Evolutionary conservation across 2,888 invertebrate species (phyloP).

Genomic region (Cerceris ruficornis): DNA sequence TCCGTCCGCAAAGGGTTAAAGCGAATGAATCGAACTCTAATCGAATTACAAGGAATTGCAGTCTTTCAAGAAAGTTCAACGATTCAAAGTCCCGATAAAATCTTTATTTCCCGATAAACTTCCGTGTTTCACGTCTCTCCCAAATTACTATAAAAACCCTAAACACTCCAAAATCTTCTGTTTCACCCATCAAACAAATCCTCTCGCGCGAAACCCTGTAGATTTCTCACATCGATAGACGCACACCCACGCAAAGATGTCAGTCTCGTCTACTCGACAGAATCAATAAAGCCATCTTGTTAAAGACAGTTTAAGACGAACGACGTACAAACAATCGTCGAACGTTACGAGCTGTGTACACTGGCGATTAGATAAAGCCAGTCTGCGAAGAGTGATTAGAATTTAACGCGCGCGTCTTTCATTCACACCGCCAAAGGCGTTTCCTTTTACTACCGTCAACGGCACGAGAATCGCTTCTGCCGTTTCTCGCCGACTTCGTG

Average conservation of each 20-base stretch:
- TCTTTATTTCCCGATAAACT: slow-evolving; percentile 64
- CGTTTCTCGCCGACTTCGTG: slow-evolving; percentile 13
- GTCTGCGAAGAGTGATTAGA: slow-evolving; percentile 60
- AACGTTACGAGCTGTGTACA: slow-evolving; percentile 40
- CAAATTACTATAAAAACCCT: too few species aligned
- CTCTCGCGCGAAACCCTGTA: too few species aligned
- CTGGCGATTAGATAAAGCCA: slow-evolving; percentile 43
- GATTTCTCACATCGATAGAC: too few species aligned
- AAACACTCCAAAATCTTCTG: too few species aligned
- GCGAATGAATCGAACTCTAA: slow-evolving; percentile 10
- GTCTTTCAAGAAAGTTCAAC: slow-evolving; percentile 50
- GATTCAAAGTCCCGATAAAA: slow-evolving; percentile 55
- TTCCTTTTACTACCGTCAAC: slow-evolving; percentile 43
- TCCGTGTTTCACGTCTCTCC: too few species aligned
- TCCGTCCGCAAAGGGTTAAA: too few species aligned
- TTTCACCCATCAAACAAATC: too few species aligned
- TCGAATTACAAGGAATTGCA: slow-evolving; percentile 38
- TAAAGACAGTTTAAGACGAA: slow-evolving; percentile 20
- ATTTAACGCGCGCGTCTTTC: slow-evolving; percentile 60
- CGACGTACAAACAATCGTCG: too few species aligned
- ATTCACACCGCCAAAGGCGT: slow-evolving; percentile 57
- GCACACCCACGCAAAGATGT: too few species aligned
- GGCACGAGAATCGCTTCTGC: background rate
- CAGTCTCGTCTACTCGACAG: too few species aligned
- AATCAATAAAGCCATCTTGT: background rate